Evolutionary conservation across 1,140 invertebrate genomes (phyloP).

Genomic region (Drosophila rhopaloa): DNA sequence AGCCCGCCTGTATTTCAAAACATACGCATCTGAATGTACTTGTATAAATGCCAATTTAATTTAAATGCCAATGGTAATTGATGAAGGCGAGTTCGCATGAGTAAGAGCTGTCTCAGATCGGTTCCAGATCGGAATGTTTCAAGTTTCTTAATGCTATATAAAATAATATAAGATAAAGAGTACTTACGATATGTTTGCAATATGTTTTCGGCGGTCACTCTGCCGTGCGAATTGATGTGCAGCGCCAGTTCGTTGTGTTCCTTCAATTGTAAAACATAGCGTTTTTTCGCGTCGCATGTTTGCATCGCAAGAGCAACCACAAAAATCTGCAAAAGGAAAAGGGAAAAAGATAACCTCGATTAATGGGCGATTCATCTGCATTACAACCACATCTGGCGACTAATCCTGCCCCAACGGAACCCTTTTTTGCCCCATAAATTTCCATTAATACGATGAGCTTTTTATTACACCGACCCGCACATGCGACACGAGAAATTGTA

Average conservation of each 20-base stretch:
- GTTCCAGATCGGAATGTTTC: background rate
- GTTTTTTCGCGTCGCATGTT: slow-evolving; percentile 78
- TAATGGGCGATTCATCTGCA: slow-evolving; percentile 51
- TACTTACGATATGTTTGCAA: slow-evolving; percentile 81
- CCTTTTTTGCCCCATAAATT: slow-evolving; percentile 67
- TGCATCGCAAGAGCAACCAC: slow-evolving; percentile 75
- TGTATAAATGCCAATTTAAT: slow-evolving; percentile 77
- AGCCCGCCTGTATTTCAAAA: background rate
- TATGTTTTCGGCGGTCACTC: slow-evolving; percentile 74
- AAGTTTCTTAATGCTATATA: slow-evolving; percentile 3
- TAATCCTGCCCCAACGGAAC: slow-evolving; percentile 44
- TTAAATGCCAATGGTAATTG: slow-evolving; percentile 73
- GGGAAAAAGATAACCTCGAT: slow-evolving; percentile 18
- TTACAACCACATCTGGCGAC: slow-evolving; percentile 44
- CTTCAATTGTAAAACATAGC: slow-evolving; percentile 73
- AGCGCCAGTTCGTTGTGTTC: slow-evolving; percentile 66
- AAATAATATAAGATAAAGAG: slow-evolving; percentile 3
- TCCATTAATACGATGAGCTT: slow-evolving; percentile 74
- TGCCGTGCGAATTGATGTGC: slow-evolving; percentile 77
- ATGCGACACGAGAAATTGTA: slow-evolving; percentile 64
- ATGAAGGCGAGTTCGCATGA: slow-evolving; percentile 45
- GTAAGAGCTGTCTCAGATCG: slow-evolving; percentile 14
- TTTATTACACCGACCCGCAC: slow-evolving; percentile 61
- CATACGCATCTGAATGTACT: slow-evolving; percentile 13
- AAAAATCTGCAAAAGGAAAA: slow-evolving; percentile 50